These are phyloP conservation scores for Copidosoma floridanum DNA, from an alignment of 1,140 invertebrate genomes.

Conservation along the genomic window DNA sequence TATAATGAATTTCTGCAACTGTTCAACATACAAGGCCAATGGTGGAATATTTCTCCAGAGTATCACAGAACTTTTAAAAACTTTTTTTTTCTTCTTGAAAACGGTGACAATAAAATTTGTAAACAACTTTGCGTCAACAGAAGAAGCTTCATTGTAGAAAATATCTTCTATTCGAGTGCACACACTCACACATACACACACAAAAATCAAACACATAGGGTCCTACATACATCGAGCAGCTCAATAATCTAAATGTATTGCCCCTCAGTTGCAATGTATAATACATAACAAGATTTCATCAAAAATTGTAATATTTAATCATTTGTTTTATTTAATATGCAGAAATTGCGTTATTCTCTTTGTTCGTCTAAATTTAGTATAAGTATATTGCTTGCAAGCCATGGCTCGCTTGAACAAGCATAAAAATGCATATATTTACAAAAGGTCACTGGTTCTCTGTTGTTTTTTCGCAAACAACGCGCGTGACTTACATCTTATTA, in stretches of 20 bases:
- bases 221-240: conserved; percentile 3
- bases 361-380: conserved; percentile 8
- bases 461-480: conserved; percentile 13
- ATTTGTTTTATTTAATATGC: conserved; percentile 1
- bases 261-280: too few relatives aligned
- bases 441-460: conserved; percentile 22
- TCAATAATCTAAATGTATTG: too few relatives aligned
- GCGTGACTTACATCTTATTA: too few relatives aligned
- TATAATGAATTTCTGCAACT: conserved; percentile 1
- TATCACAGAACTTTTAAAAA: conserved; percentile 31
- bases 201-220: too few relatives aligned
- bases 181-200: too few relatives aligned
- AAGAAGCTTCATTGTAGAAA: conserved; percentile 2
- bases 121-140: conserved; percentile 3
- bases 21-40: conserved; percentile 13
- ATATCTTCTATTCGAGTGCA: conserved; percentile 1
- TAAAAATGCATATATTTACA: conserved; percentile 28
- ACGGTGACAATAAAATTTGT: conserved; percentile 6
- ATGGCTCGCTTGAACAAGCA: conserved; percentile 4
- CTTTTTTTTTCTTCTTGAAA: conserved; percentile 5
- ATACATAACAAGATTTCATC: conserved; percentile 12
- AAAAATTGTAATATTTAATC: conserved; percentile 16
- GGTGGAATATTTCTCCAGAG: conserved; percentile 5
- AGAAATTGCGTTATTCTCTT: background rate
- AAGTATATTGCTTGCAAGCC: conserved; percentile 6